A percentile compares a stretch with the other conserved stretches of the same genome.
phyloP scores from a whole-genome alignment of 2,113 vertebrate genomes.

The Lophotis ruficrista region DNA sequence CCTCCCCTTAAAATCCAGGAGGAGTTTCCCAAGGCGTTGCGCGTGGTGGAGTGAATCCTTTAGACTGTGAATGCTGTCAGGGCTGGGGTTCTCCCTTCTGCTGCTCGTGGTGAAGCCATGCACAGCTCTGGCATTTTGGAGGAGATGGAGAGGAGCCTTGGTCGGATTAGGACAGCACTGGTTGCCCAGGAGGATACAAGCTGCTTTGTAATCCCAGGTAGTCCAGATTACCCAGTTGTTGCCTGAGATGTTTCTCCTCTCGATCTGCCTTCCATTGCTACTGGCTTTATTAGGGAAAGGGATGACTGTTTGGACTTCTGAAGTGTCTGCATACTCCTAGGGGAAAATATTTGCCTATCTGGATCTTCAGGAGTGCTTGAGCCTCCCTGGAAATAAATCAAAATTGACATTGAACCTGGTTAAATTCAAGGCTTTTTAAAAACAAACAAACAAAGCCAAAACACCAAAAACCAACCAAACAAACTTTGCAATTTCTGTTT shows the following conservation, averaged over 20 bases:
- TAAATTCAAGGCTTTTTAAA: neutral
- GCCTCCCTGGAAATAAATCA: neutral
- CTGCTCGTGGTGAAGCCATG: rapidly evolving
- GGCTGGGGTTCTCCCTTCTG: neutral
- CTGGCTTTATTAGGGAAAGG: neutral
- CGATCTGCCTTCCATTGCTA: neutral
- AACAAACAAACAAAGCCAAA: too few relatives aligned
- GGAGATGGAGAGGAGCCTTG: neutral
- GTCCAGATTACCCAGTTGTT: neutral
- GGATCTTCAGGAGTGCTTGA: neutral
- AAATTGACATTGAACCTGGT: neutral
- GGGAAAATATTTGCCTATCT: neutral
- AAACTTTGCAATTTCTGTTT: neutral
- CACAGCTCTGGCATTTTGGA: neutral
- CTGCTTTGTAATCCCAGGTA: neutral
- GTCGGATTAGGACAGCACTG: neutral
- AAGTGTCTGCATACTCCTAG: neutral
- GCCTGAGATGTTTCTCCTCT: neutral
- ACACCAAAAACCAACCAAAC: too few relatives aligned
- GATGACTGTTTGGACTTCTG: neutral
- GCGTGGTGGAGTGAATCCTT: neutral
- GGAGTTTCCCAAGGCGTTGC: neutral
- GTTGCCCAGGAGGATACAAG: neutral
- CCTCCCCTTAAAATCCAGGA: neutral
- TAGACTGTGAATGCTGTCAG: rapidly evolving